Evolutionary conservation across 2,797 vertebrate species (phyloP).

Genomic region (Margarornis squamiger): DNA sequence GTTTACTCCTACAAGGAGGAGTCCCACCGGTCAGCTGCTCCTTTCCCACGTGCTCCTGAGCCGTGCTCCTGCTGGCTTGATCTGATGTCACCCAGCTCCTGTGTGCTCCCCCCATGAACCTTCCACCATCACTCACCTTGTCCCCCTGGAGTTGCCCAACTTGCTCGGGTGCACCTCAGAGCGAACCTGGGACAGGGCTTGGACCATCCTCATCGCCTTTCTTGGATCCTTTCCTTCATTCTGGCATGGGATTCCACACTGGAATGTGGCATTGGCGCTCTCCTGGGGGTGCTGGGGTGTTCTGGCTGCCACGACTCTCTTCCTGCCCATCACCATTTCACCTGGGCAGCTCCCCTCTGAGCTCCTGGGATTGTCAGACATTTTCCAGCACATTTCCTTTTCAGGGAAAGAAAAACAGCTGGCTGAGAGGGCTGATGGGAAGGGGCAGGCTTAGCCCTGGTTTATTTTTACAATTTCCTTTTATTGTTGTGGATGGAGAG

Average conservation of each 20-base stretch:
- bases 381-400: slow-evolving; percentile 34
- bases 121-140: background rate
- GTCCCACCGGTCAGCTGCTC: rapidly evolving
- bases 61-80: background rate
- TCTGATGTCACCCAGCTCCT: background rate
- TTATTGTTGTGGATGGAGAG: slow-evolving; percentile 8
- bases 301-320: rapidly evolving
- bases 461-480: slow-evolving; percentile 53
- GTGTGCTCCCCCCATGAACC: background rate
- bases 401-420: rapidly evolving
- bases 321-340: background rate
- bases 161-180: background rate
- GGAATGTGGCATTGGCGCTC: background rate
- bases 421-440: background rate
- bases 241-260: background rate
- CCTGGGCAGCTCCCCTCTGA: background rate
- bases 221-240: background rate
- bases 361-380: background rate
- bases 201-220: rapidly evolving
- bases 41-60: background rate
- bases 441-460: background rate
- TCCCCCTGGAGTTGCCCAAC: background rate
- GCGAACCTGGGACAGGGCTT: background rate
- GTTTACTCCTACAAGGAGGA: background rate
- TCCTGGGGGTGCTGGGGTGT: background rate